phyloP scores from a whole-genome alignment of 2,888 invertebrate genomes.

The Drosophila demipolita region DNA sequence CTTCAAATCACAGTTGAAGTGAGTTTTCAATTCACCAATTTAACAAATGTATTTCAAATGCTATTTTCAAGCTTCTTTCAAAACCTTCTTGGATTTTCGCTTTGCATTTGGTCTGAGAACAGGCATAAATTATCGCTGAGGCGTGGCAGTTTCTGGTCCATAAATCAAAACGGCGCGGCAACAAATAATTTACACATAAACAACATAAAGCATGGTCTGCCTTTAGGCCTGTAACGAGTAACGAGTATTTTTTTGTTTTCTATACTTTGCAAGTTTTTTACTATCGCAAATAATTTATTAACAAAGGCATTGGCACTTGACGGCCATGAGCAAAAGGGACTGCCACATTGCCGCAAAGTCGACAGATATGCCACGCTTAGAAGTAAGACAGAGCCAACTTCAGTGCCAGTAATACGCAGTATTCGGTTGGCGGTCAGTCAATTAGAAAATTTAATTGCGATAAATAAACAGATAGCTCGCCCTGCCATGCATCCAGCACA shows the following conservation, averaged over 20 bases:
- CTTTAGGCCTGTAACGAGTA: slow-evolving; percentile 32
- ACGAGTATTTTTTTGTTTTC: slow-evolving; percentile 40
- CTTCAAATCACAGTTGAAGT: slow-evolving; percentile 19
- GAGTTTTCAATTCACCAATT: slow-evolving; percentile 55
- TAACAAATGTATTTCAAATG: slow-evolving; percentile 66
- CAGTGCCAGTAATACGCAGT: slow-evolving; percentile 1
- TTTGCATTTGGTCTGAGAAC: slow-evolving; percentile 30
- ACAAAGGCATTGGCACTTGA: slow-evolving; percentile 48
- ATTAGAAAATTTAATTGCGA: slow-evolving; percentile 73
- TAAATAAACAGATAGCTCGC: slow-evolving; percentile 12
- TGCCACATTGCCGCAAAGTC: slow-evolving; percentile 47
- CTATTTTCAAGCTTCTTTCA: slow-evolving; percentile 37
- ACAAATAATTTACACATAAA: slow-evolving; percentile 65
- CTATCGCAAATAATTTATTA: slow-evolving; percentile 69
- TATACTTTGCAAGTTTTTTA: slow-evolving; percentile 46
- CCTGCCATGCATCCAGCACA: slow-evolving; percentile 32
- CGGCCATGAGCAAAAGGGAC: slow-evolving; percentile 21
- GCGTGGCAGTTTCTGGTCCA: slow-evolving; percentile 51
- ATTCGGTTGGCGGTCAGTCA: slow-evolving; percentile 44
- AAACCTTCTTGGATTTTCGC: slow-evolving; percentile 4
- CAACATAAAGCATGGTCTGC: slow-evolving; percentile 60
- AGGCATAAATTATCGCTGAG: slow-evolving; percentile 67
- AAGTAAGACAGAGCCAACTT: slow-evolving; percentile 58
- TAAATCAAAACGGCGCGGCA: slow-evolving; percentile 65
- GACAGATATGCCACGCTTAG: slow-evolving; percentile 20